These are phyloP conservation scores for Leucophenga varia DNA, from an alignment of 1,140 invertebrate species.

Conservation along the genomic window DNA sequence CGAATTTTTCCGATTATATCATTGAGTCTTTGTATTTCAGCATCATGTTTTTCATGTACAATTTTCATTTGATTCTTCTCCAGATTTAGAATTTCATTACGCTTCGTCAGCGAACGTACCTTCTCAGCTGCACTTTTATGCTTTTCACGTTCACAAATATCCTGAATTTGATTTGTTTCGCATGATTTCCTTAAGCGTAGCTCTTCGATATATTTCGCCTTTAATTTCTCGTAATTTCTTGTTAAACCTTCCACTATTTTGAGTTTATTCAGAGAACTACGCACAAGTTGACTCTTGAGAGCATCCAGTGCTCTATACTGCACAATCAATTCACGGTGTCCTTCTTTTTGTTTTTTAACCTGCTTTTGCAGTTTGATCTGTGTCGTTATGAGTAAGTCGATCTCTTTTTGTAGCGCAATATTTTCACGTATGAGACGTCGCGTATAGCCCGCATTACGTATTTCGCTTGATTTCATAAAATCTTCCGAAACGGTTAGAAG, in stretches of 20 bases:
- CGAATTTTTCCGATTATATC: conserved; percentile 64
- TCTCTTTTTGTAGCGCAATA: conserved; percentile 75
- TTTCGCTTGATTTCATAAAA: conserved; percentile 80
- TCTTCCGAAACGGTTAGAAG: conserved; percentile 77
- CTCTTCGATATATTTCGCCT: conserved; percentile 37
- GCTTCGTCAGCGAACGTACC: conserved; percentile 61
- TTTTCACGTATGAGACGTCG: conserved; percentile 81
- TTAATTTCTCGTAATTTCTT: conserved; percentile 53
- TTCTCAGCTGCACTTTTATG: conserved; percentile 56
- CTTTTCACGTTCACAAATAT: conserved; percentile 24
- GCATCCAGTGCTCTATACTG: conserved; percentile 60
- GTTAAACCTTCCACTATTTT: conserved; percentile 62
- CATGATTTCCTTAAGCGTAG: conserved; percentile 35
- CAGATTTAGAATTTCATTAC: conserved; percentile 59
- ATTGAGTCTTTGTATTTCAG: conserved; percentile 60
- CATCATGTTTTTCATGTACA: conserved; percentile 58
- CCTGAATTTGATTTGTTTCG: conserved; percentile 26
- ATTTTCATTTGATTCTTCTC: conserved; percentile 58
- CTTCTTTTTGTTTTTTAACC: conserved; percentile 57
- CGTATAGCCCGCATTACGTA: conserved; percentile 83
- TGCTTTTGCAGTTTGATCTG: conserved; percentile 61
- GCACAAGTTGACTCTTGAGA: conserved; percentile 59
- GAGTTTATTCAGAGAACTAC: conserved; percentile 58
- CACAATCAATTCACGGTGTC: conserved; percentile 59
- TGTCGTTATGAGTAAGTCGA: conserved; percentile 65